Evolutionary conservation across 2,113 vertebrate genomes (phyloP).

Genomic region (Pterocles gutturalis): DNA sequence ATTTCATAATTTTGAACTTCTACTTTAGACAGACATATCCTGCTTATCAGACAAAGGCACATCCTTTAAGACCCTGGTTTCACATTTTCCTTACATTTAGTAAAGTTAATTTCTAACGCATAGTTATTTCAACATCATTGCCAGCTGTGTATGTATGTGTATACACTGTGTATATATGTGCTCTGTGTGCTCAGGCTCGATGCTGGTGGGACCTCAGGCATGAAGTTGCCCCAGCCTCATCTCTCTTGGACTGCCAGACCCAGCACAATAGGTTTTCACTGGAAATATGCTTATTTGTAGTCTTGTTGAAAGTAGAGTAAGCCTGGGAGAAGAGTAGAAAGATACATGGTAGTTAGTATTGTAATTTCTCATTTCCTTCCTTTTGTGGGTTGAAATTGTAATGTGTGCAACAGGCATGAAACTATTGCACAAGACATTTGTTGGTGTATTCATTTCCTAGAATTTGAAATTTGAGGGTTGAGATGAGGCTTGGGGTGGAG

Average conservation of each 20-base stretch:
- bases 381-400: background rate
- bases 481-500: background rate
- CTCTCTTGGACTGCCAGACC: background rate
- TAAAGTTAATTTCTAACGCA: too few species aligned
- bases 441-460: background rate
- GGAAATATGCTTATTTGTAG: background rate
- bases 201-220: background rate
- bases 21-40: too few species aligned
- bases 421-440: background rate
- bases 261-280: background rate
- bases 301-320: background rate
- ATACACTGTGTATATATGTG: accelerated
- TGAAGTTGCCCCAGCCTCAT: background rate
- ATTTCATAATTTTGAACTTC: too few species aligned
- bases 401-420: background rate
- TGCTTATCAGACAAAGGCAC: too few species aligned
- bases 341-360: background rate
- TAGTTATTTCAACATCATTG: too few species aligned
- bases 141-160: background rate
- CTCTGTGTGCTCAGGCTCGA: background rate
- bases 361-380: constrained; percentile 42
- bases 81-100: too few species aligned
- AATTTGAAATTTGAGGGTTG: background rate
- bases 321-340: background rate
- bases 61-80: too few species aligned